phyloP scores from a whole-genome alignment of 2,888 invertebrate species.

The Sinodicranocentrus sp. region DNA sequence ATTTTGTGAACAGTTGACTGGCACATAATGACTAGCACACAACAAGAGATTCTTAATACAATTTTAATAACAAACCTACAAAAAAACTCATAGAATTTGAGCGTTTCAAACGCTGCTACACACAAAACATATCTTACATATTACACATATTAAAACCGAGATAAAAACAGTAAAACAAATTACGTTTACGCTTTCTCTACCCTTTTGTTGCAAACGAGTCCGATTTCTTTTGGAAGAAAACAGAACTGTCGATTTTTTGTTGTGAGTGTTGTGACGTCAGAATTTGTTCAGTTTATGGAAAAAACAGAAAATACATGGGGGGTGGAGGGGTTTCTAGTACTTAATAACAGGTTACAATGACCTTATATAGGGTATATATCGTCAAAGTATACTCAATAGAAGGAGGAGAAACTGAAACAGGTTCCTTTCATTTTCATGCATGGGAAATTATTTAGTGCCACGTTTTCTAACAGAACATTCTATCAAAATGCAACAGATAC shows the following conservation, averaged over 20 bases:
- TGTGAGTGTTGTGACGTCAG: slow-evolving; percentile 1
- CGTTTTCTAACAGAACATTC: too few species aligned
- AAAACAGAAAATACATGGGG: not conserved
- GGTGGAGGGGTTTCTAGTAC: not conserved
- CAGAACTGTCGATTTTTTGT: too few species aligned
- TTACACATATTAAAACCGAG: not conserved
- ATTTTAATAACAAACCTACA: not conserved
- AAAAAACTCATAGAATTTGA: slow-evolving; percentile 12
- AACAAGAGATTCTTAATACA: slow-evolving; percentile 73
- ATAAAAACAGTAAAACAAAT: slow-evolving; percentile 6
- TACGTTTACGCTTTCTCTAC: not conserved
- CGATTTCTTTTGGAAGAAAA: not conserved
- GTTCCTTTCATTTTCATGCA: too few species aligned
- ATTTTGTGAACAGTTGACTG: slow-evolving; percentile 71
- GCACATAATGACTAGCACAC: slow-evolving; percentile 75
- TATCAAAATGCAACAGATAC: too few species aligned
- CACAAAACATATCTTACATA: not conserved
- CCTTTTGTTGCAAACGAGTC: not conserved
- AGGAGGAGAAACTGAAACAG: too few species aligned
- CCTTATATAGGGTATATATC: too few species aligned
- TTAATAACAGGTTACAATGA: not conserved
- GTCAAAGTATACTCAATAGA: too few species aligned
- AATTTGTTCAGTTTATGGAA: not conserved
- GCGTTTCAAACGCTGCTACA: slow-evolving; percentile 50
- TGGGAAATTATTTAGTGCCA: too few species aligned